Conservation (phyloP, 2,888 invertebrate genomes). For the Hydropsyche betteni region DNA sequence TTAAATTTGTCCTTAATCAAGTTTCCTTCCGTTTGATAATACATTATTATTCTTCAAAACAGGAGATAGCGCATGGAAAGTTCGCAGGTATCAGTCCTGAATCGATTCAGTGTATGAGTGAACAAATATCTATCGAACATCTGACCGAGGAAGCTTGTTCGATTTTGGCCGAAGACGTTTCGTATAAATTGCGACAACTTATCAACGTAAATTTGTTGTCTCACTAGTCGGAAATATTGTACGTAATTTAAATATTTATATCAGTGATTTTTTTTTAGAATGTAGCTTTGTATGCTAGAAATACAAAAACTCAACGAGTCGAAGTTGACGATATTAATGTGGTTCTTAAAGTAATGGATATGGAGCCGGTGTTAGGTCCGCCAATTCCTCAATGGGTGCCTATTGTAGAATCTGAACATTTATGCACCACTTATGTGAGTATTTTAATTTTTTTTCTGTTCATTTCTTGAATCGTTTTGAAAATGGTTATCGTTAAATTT, state of each 20-base stretch:
- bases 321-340: slow-evolving; percentile 64
- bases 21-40: neutral
- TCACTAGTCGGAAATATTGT: neutral
- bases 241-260: neutral
- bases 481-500: neutral
- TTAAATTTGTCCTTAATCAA: neutral
- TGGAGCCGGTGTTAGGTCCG: slow-evolving; percentile 60
- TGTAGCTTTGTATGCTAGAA: slow-evolving; percentile 62
- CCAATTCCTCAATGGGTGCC: slow-evolving; percentile 57
- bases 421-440: slow-evolving; percentile 62
- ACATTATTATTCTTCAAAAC: slow-evolving; percentile 57
- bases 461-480: neutral
- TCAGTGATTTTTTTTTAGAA: slow-evolving; percentile 55
- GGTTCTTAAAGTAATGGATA: slow-evolving; percentile 59
- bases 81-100: slow-evolving; percentile 64
- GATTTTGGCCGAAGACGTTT: slow-evolving; percentile 65
- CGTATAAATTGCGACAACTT: slow-evolving; percentile 64
- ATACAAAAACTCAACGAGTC: slow-evolving; percentile 62
- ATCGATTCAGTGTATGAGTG: slow-evolving; percentile 63
- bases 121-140: slow-evolving; percentile 60
- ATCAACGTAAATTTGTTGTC: slow-evolving; percentile 60
- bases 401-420: slow-evolving; percentile 60
- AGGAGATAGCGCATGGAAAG: slow-evolving; percentile 58
- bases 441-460: neutral
- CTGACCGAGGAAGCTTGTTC: slow-evolving; percentile 61